Evolutionary conservation across 2,888 invertebrate species (phyloP).

Genomic region (Agonopterix alstromeriana): DNA sequence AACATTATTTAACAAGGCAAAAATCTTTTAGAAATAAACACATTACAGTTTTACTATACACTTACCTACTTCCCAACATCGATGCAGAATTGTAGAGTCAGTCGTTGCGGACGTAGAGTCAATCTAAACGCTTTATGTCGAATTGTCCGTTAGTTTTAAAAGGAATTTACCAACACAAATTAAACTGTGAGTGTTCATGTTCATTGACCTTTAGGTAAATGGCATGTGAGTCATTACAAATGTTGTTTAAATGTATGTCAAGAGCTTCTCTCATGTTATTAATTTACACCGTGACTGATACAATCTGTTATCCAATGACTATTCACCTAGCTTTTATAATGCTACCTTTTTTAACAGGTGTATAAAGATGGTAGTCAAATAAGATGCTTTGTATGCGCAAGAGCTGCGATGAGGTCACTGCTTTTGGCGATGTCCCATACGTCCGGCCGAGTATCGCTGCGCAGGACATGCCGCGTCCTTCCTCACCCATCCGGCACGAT

Average conservation of each 20-base stretch:
- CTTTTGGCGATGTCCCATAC: constrained; percentile 37
- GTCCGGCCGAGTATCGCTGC: constrained; percentile 22
- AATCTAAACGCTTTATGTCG: background rate
- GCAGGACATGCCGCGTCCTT: constrained; percentile 22
- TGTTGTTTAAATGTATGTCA: constrained; percentile 23
- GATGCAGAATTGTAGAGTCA: too few species aligned
- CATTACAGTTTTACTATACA: too few species aligned
- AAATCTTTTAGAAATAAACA: too few species aligned
- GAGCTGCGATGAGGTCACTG: constrained; percentile 39
- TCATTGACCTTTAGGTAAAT: constrained; percentile 20
- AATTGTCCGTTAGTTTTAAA: background rate
- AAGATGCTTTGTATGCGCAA: background rate
- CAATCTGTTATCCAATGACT: constrained; percentile 18
- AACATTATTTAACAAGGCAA: too few species aligned
- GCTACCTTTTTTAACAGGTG: too few species aligned
- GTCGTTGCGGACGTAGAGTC: too few species aligned
- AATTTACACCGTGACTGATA: constrained; percentile 24
- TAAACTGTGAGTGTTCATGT: background rate
- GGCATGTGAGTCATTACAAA: constrained; percentile 8
- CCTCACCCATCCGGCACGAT: constrained; percentile 23
- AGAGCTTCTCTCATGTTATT: constrained; percentile 28
- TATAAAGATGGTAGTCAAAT: background rate
- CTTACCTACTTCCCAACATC: too few species aligned
- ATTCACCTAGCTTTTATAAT: constrained; percentile 1
- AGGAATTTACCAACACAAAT: background rate